Base-by-base conservation (phyloP, 2,888 invertebrate genomes). In the Ormyrus rosae region DNA sequence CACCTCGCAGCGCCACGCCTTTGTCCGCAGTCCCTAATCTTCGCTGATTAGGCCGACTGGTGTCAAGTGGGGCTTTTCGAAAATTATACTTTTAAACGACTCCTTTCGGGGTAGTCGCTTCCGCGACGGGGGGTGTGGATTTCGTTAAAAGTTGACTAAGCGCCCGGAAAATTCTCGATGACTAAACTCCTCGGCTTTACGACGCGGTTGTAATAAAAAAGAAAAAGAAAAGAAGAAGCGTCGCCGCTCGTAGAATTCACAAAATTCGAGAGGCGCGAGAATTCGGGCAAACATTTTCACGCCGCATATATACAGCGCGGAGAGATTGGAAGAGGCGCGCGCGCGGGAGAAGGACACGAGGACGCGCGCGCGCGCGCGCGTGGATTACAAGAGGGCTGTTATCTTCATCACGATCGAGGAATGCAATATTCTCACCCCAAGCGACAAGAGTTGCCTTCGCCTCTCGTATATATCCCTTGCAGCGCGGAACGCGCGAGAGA, bases 361-460 rank as follows among this genome's bases (percentile, higher is more conserved):
- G n/a, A 46, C 9, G 68, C n/a, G 50, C 11, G 34, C 48, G 61
- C 58, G 50, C 61, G 69, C 79, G 67, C 55, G 73, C 72, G 58
- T 13, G n/a, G 76, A n/a, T 76, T 70, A 74, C 70, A 77, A 64
- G 71, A 71, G 61, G 85, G 86, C 87, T 87, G 89, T 89, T 90
- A 88, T 89, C 88, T 87, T 88, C 89, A 88, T 90, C 90, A 90
- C 87, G 88, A 90, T 90, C 90, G 86, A 89, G 90, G 90, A 90
- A 90, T 90, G 90, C 87, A 90, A 90, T 90, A 90, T 90, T 89
- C 90, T 90, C 90, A 90, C 90, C 90, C 90, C 86, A 88, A 88
- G 89, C 88, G 90, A 90, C 90, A 90, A 89, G 76, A 76, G 76
- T 78, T 70, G 81, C 84, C 82, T 78, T 64, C 83, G 83, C 81